phyloP scores from a whole-genome alignment of 2,797 vertebrate species.

The Sebastes elongatus region DNA sequence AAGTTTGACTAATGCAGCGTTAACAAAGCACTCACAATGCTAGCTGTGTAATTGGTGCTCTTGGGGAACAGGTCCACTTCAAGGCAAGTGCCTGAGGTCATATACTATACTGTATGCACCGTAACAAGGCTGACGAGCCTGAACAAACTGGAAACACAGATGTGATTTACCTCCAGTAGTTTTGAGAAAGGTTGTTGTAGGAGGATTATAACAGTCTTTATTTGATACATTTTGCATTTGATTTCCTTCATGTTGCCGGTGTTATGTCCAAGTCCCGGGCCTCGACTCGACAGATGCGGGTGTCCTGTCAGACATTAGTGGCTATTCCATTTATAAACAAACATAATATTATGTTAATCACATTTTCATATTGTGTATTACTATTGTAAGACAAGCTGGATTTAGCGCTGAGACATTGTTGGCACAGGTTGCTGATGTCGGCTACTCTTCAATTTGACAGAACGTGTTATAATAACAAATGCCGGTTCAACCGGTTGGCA shows the following conservation, averaged over 20 bases:
- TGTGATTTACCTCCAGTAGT: background rate
- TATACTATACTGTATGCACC: background rate
- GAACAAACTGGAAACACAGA: slow-evolving; percentile 8
- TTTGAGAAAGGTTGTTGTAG: background rate
- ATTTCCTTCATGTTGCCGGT: too few species aligned
- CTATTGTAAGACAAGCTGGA: too few species aligned
- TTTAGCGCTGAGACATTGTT: rapidly evolving
- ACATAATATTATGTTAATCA: too few species aligned
- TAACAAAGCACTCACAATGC: slow-evolving; percentile 41
- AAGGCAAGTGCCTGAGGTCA: slow-evolving; percentile 47
- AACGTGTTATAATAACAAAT: too few species aligned
- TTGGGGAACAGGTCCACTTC: slow-evolving; percentile 46
- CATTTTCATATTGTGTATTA: too few species aligned
- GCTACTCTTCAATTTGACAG: too few species aligned
- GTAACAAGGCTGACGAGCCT: slow-evolving; percentile 19
- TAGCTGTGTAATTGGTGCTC: slow-evolving; percentile 51
- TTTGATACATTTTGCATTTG: background rate
- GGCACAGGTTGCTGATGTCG: too few species aligned
- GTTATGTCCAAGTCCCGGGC: too few species aligned
- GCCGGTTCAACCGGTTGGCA: too few species aligned
- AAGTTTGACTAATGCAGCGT: slow-evolving; percentile 47
- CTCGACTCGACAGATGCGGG: too few species aligned
- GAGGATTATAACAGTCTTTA: background rate
- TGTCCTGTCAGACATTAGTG: too few species aligned
- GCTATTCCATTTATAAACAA: too few species aligned